A percentile compares a stretch with the other conserved stretches of the same genome.
phyloP scores from a whole-genome alignment of 2,113 vertebrate species.

The Cisticola juncidis region DNA sequence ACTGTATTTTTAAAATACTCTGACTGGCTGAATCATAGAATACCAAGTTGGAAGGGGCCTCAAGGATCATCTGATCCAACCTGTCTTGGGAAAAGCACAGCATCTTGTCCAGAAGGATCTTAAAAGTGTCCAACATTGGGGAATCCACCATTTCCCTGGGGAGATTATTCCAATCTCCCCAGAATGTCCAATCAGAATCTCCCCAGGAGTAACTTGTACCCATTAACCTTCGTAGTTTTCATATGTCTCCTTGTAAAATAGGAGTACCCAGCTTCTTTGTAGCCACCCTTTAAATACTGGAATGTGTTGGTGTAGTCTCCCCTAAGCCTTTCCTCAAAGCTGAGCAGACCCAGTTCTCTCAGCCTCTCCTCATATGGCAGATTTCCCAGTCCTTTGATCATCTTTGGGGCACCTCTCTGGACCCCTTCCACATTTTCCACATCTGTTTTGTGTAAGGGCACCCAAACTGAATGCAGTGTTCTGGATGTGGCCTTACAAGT shows the following conservation, averaged over 20 bases:
- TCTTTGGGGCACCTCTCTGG: neutral
- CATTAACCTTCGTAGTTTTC: neutral
- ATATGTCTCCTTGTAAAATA: neutral
- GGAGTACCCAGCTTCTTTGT: neutral
- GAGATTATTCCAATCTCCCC: neutral
- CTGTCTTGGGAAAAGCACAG: neutral
- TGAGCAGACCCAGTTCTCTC: neutral
- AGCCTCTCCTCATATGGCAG: neutral
- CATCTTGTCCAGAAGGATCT: neutral
- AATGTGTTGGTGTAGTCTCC: neutral
- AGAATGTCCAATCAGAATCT: neutral
- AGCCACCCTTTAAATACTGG: neutral
- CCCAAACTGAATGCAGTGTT: neutral
- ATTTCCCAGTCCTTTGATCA: neutral
- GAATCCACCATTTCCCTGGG: neutral
- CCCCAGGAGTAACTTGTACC: neutral
- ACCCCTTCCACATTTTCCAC: neutral
- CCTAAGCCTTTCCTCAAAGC: neutral
- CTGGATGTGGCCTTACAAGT: neutral
- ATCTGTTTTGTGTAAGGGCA: neutral
- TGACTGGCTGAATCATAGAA: neutral
- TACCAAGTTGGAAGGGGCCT: neutral
- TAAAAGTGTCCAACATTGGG: fast-evolving
- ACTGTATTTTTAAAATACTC: neutral
- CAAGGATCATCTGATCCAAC: neutral